A percentile compares a stretch with the other conserved stretches of the same genome.
These are phyloP conservation scores for Artibeus jamaicensis DNA, from an alignment of 2,797 vertebrate genomes.

Conservation along the genomic window DNA sequence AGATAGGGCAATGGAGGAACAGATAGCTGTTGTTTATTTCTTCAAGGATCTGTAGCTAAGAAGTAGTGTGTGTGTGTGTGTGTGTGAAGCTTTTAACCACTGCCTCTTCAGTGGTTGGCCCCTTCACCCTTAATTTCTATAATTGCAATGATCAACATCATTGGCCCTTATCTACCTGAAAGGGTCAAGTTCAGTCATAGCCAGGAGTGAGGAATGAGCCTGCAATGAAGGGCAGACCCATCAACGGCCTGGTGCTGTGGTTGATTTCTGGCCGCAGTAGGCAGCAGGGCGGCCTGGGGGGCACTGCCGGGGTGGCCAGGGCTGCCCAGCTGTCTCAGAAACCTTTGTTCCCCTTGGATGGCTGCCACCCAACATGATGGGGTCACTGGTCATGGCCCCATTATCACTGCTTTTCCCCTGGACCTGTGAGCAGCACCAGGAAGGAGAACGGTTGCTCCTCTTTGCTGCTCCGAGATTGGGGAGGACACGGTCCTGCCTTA, in stretches of 20 bases:
- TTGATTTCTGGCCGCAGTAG: background rate
- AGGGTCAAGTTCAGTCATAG: background rate
- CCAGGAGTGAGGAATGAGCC: background rate
- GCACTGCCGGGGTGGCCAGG: background rate
- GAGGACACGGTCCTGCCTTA: background rate
- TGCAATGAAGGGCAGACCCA: background rate
- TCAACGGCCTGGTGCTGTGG: rapidly evolving
- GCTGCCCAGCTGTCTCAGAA: background rate
- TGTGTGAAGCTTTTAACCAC: background rate
- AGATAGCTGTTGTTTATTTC: background rate
- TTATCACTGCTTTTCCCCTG: background rate
- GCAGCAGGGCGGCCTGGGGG: background rate
- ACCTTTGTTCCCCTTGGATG: background rate
- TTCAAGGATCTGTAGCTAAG: background rate
- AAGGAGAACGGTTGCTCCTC: background rate
- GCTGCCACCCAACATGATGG: background rate
- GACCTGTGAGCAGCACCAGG: background rate
- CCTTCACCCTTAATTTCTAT: background rate
- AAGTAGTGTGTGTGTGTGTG: background rate
- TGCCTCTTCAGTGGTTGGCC: background rate
- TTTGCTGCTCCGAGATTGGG: too few species aligned
- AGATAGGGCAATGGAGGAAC: background rate
- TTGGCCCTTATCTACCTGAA: background rate
- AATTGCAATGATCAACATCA: background rate
- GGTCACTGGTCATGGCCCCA: background rate